Conservation (phyloP, 1,140 invertebrate genomes). For the Sycophaga agraensis region DNA sequence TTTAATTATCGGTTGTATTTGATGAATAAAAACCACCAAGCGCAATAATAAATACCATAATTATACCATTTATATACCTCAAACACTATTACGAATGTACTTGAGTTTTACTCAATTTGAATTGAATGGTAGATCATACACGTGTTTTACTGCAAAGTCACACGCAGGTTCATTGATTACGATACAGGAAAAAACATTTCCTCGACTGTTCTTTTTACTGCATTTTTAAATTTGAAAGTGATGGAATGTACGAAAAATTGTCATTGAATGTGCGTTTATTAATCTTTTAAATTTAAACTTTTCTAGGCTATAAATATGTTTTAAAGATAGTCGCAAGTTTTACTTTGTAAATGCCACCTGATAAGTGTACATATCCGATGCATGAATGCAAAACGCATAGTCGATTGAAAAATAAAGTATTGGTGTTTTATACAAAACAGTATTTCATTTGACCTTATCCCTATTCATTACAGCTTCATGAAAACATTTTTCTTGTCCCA, state of each 20-base stretch:
- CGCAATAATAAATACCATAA: neutral
- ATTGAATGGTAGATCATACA: neutral
- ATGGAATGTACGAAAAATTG: neutral
- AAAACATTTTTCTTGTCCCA: too few species aligned
- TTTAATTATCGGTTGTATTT: neutral
- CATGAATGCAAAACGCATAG: slow-evolving; percentile 13
- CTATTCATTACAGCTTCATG: too few species aligned
- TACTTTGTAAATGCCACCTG: slow-evolving; percentile 38
- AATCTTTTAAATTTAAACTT: slow-evolving; percentile 17
- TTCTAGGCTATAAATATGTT: slow-evolving; percentile 31
- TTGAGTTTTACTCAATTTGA: neutral
- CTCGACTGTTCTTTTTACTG: neutral
- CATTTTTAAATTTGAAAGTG: neutral
- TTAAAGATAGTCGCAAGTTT: slow-evolving; percentile 41
- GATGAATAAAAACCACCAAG: neutral
- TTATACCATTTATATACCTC: slow-evolving; percentile 4
- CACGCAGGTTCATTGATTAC: neutral
- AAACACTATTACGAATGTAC: neutral
- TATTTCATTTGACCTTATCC: neutral
- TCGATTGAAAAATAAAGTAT: slow-evolving; percentile 48
- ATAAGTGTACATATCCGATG: slow-evolving; percentile 45
- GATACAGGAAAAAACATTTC: neutral
- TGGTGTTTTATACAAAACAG: slow-evolving; percentile 48
- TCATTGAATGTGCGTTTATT: slow-evolving; percentile 10
- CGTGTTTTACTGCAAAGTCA: neutral